Base-by-base conservation (phyloP, 2,113 vertebrate genomes). In the Calyptomena viridis region DNA sequence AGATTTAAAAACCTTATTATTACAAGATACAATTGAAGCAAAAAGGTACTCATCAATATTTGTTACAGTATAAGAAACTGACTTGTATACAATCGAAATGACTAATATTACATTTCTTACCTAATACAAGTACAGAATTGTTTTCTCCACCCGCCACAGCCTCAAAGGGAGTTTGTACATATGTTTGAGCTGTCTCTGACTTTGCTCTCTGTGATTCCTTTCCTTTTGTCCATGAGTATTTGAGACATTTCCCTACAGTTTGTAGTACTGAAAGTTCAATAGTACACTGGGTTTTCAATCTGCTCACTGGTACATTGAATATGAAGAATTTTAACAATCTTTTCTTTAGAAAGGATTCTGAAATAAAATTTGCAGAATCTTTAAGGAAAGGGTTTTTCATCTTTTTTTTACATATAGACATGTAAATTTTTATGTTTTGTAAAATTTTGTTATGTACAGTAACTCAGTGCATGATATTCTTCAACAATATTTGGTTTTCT, bases 381-480 rank as follows among this genome's bases (percentile, higher is more conserved):
- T 9, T 53, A 69, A 66, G 11, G 14, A 35, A 79, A 74, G 18
- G 2, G 2, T 0, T 2, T 37, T 71, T 37, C 5, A 14, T 24
- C 2, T 7, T 50, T 60, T 33, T n/a, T 62, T 77, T 56, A 25
- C 15, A 55, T 49, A n/a, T 2, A 81, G 31, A 74, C 94, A 88
- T 44, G 5, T 35, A 87, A 56, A 71, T 85, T 20, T 71, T 88
- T 19, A 30, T 10, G 22, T 58, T 94, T 50, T 67, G 25, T 72
- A 74, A 81, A 40, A 90, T 86, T 72, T 72, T 72, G 4, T 77
- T 76, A 40, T 37, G 23, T 55, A n/a, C 8, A 69, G 46, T 81
- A 81, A 89, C 19, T 69, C 22, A 53, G 12, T 20, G 63, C 13
- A 44, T 21, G 8, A 35, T 72, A 16, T 84, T 84, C 16, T 84